Base-by-base conservation (phyloP, 2,888 invertebrate genomes). In the Drosophila prolongata region DNA sequence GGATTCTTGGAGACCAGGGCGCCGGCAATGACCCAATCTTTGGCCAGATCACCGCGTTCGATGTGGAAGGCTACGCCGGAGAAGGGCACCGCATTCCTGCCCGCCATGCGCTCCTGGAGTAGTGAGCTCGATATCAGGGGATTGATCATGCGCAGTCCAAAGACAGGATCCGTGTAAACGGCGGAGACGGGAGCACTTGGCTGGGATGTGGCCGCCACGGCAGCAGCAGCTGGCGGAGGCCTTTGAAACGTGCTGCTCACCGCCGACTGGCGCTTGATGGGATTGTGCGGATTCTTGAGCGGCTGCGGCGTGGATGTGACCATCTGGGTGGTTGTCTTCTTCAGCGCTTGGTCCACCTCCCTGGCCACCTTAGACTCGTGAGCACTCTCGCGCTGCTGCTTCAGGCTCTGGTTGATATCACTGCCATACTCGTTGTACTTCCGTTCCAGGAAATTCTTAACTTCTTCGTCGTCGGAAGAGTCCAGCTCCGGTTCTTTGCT, bases 21-120 rank as follows among this genome's bases (percentile, higher is more conserved):
- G 2, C 97, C 98, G 38, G 96, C 96, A 11, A 97, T 95, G 0
- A 98, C 98, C 98, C 98, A 98, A 91, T 98, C 98, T 79, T 95
- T 94, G 11, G 95, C 93, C 9, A 95, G 91, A 81, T 95, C 95
- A 56, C 95, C 94, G 46, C 94, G 94, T 77, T 94, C 93, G 9
- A 95, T 93, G 91, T 95, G 95, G 50, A 93, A 92, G 82, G 95
- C 94, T 2, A 98, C 93, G 76, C 93, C 93, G 0, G 95, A 93
- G 92, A 98, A 94, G 40, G 94, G 94, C 0, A 98, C 94, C 27
- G 97, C 94, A 83, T 94, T 95, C 65, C 96, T 93, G 0, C 95
- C 96, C 60, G 94, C 93, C 96, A 98, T 97, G 74, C 96, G 94
- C 55, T 96, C 95, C 79, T 95, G 93, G 35, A 98, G 92, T 14